A percentile compares a stretch with the other conserved stretches of the same genome.
Evolutionary conservation across 2,888 invertebrate genomes (phyloP).

Genomic region (Amphimallon solstitiale): DNA sequence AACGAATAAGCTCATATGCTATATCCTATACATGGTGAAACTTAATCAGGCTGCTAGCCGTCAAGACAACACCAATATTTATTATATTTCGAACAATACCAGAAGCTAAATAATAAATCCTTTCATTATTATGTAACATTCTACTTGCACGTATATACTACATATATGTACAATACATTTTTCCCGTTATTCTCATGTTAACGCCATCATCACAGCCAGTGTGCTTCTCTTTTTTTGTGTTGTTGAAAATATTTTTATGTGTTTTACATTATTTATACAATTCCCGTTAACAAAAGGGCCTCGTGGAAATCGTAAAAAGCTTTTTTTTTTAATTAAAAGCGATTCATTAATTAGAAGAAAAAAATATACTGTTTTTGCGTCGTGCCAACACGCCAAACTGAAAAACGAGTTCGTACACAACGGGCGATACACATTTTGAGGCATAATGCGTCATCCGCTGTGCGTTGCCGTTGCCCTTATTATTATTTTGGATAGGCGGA

Average conservation of each 20-base stretch:
- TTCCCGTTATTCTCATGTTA: too few species aligned
- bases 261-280: slow-evolving; percentile 44
- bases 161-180: too few species aligned
- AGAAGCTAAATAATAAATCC: slow-evolving; percentile 38
- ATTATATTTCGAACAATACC: slow-evolving; percentile 39
- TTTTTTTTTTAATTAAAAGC: slow-evolving; percentile 47
- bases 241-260: slow-evolving; percentile 39
- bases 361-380: slow-evolving; percentile 42
- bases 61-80: slow-evolving; percentile 38
- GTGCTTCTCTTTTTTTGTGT: neutral
- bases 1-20: slow-evolving; percentile 1
- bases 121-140: neutral
- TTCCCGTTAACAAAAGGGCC: slow-evolving; percentile 41
- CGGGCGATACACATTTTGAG: slow-evolving; percentile 15
- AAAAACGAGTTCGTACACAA: slow-evolving; percentile 1
- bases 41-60: slow-evolving; percentile 40
- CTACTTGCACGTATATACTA: too few species aligned
- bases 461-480: neutral
- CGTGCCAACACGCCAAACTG: neutral
- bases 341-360: slow-evolving; percentile 46
- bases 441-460: slow-evolving; percentile 13
- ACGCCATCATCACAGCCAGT: too few species aligned
- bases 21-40: too few species aligned
- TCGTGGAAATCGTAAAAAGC: slow-evolving; percentile 44
- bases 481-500: slow-evolving; percentile 19